A percentile compares a stretch with the other conserved stretches of the same genome.
Evolutionary conservation across 2,888 invertebrate species (phyloP).

Genomic region (Ectobius pallidus): DNA sequence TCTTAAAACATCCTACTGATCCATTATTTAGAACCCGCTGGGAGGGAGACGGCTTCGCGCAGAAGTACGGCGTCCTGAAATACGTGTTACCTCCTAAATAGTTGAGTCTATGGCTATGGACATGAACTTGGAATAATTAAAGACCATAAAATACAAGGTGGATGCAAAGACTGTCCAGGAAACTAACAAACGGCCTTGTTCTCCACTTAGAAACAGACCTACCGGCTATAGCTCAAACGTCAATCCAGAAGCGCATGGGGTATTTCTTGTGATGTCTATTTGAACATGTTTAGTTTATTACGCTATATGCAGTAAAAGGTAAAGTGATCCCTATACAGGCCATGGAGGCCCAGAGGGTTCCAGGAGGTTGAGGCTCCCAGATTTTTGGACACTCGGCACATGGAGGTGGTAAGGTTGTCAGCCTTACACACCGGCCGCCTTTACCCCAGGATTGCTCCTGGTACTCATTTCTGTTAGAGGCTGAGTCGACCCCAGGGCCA

Average conservation of each 20-base stretch:
- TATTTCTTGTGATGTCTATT: not conserved
- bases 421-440: no score
- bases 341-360: no score
- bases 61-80: not conserved
- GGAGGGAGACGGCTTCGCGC: slow-evolving; percentile 13
- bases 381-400: no score
- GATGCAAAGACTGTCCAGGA: slow-evolving; percentile 17
- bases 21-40: slow-evolving; percentile 36
- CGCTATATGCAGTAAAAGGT: no score
- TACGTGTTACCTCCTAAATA: slow-evolving; percentile 8
- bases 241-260: not conserved
- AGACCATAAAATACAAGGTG: slow-evolving; percentile 25
- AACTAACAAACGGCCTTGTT: not conserved
- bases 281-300: no score
- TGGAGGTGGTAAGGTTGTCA: no score
- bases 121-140: slow-evolving; percentile 22
- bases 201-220: not conserved
- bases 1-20: slow-evolving; percentile 36
- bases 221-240: not conserved
- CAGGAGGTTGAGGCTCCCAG: no score
- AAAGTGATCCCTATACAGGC: no score
- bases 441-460: no score
- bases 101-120: slow-evolving; percentile 12
- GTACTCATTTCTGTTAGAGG: no score
- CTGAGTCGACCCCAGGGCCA: no score